Percentiles rank a stretch among this genome's conserved stretches.
phyloP scores from a whole-genome alignment of 2,888 invertebrate genomes.

The Lissocephala sabroskyi region DNA sequence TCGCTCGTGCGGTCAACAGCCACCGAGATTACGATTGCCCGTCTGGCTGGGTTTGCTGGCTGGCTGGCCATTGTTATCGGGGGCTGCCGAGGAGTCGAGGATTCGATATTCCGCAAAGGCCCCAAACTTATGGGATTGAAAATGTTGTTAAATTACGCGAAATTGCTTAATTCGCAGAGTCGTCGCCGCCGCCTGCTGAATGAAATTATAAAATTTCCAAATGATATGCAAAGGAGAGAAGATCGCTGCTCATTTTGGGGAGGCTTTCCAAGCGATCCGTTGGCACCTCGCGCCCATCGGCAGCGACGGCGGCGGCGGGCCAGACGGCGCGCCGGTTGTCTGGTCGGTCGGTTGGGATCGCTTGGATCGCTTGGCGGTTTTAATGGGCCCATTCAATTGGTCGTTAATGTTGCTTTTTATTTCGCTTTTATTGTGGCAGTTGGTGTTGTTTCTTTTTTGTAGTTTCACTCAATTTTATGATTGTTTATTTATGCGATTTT shows the following conservation, averaged over 20 bases:
- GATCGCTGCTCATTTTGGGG: no score
- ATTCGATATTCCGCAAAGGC: slow-evolving; percentile 31
- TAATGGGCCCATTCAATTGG: slow-evolving; percentile 69
- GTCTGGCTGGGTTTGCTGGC: no score
- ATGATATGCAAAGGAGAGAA: slow-evolving; percentile 50
- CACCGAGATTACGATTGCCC: no score
- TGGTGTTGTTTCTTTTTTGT: slow-evolving; percentile 18
- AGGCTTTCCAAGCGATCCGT: no score
- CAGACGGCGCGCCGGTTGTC: slow-evolving; percentile 41
- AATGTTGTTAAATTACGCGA: slow-evolving; percentile 71
- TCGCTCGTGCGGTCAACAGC: slow-evolving; percentile 27
- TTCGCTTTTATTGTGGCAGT: slow-evolving; percentile 46
- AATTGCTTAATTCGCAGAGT: slow-evolving; percentile 70
- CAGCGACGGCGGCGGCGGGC: slow-evolving; percentile 29
- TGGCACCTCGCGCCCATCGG: slow-evolving; percentile 14
- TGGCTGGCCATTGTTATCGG: slow-evolving; percentile 55
- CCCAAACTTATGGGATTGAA: slow-evolving; percentile 69
- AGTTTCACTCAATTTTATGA: slow-evolving; percentile 59
- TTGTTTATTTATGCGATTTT: slow-evolving; percentile 67
- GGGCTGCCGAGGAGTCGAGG: neutral
- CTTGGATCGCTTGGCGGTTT: no score
- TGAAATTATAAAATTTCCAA: slow-evolving; percentile 62
- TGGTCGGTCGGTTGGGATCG: no score
- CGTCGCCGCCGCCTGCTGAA: slow-evolving; percentile 23
- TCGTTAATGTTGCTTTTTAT: slow-evolving; percentile 69